Evolutionary conservation across 2,888 invertebrate species (phyloP).

Genomic region (Odiellus spinosus): DNA sequence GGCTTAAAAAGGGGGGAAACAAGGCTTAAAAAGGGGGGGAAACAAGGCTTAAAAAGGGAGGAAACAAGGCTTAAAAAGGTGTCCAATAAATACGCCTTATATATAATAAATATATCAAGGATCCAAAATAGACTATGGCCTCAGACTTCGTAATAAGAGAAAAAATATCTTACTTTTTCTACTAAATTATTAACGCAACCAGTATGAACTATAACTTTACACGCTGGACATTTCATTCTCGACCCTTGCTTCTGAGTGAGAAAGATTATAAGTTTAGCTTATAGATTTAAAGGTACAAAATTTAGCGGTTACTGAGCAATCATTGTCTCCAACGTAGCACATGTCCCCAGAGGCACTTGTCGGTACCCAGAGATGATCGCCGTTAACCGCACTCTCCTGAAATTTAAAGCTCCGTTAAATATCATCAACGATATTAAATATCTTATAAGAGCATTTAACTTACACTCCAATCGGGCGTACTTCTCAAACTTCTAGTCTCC

Average conservation of each 20-base stretch:
- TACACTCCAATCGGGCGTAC: constrained; percentile 59
- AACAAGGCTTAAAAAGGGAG: too few relatives aligned
- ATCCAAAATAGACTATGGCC: too few relatives aligned
- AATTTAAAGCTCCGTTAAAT: constrained; percentile 2
- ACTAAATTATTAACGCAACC: constrained; percentile 62
- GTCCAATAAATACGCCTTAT: too few relatives aligned
- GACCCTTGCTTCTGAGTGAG: constrained; percentile 68
- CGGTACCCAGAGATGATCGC: constrained; percentile 84
- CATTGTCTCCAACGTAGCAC: constrained; percentile 75
- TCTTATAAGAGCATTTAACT: constrained; percentile 10
- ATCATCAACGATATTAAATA: not conserved
- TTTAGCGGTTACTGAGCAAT: constrained; percentile 53
- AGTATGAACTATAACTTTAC: constrained; percentile 76
- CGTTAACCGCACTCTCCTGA: constrained; percentile 60
- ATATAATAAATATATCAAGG: too few relatives aligned
- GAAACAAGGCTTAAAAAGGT: too few relatives aligned
- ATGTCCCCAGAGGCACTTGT: constrained; percentile 83
- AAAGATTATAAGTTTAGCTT: not conserved
- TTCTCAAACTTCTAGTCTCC: not conserved
- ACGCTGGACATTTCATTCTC: constrained; percentile 81
- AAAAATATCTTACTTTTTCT: constrained; percentile 47
- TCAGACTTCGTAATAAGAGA: too few relatives aligned
- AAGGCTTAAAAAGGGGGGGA: too few relatives aligned
- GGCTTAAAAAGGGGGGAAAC: too few relatives aligned
- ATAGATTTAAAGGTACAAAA: not conserved